These are phyloP conservation scores for Gadus chalcogrammus DNA, from an alignment of 2,113 vertebrate genomes.

Conservation along the genomic window DNA sequence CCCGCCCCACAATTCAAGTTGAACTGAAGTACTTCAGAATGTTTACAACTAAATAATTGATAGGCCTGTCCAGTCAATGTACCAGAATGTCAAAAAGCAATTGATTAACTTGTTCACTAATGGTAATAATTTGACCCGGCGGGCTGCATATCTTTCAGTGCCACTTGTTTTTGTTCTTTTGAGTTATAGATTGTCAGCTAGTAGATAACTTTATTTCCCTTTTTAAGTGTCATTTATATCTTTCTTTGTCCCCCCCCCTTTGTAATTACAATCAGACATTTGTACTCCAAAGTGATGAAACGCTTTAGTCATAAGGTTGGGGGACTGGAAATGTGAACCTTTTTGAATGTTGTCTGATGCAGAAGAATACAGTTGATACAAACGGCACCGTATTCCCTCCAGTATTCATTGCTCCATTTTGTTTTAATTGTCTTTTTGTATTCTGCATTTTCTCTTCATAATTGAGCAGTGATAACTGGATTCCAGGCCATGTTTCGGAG, in stretches of 20 bases:
- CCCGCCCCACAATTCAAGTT: no score
- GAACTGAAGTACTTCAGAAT: no score
- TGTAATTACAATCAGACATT: slow-evolving; percentile 23
- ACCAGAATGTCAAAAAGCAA: no score
- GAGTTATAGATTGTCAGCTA: neutral
- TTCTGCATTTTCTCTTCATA: slow-evolving; percentile 29
- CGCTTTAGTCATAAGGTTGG: neutral
- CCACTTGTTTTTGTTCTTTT: neutral
- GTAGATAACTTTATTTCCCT: neutral
- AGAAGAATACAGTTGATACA: neutral
- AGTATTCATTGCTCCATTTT: slow-evolving; percentile 39
- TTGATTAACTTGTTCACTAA: no score
- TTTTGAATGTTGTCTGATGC: slow-evolving; percentile 21
- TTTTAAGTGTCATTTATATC: neutral
- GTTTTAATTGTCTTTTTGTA: slow-evolving; percentile 20
- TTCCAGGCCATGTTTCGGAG: slow-evolving; percentile 29
- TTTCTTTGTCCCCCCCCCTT: neutral
- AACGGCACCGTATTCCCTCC: slow-evolving; percentile 27
- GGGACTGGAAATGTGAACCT: no score
- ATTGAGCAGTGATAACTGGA: slow-evolving; percentile 57
- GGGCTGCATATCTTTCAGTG: neutral
- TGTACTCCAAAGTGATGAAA: slow-evolving; percentile 6
- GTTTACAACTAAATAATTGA: no score
- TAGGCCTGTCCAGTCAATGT: no score
- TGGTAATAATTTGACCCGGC: neutral